Base-by-base conservation (phyloP, 2,797 vertebrate species). In the Lepilemur septentrionalis region DNA sequence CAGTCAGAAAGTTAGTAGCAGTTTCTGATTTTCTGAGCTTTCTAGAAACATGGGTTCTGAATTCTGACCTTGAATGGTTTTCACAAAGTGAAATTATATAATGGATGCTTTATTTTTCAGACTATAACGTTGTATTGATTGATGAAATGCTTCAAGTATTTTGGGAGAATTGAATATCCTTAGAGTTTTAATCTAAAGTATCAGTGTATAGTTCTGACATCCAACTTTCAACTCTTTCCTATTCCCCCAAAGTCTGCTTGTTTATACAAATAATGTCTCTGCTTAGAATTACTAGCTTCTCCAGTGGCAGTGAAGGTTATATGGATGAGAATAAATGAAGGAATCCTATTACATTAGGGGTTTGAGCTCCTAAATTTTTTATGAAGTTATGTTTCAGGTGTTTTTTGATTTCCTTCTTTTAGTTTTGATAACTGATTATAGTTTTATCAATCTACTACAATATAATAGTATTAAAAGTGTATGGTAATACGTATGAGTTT, bases 101-200 rank as follows among this genome's bases (percentile, higher is more conserved):
- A 67, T 79, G 17, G 41, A 55, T 82, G 5, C 32, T 93, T 83
- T 95, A 48, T 20, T 80, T 91, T 70, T 94, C 52, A 75, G 50
- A 93, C 85, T 81, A 61, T 18, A 83, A 84, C 80, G 35, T 46
- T 96, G 12, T 89, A 48, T 9, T 83, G 25, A 86, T 89, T 83
- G 78, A 55, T 72, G 76, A 94, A 89, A 84, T 91, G 17, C n/a
- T 87, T 85, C 22, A 65, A 43, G 46, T 76, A 83, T 86, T 94
- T 65, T 80, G 41, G 69, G 79, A 78, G 95, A 86, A 89, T n/a
- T 65, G 52, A 97, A 91, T 17, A 9, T 78, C 13, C 32, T 78
- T 35, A 89, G 61, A 17, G 7, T 83, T 94, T 95, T 95, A 86
- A 86, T 94, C 46, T 65, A 72, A 92, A 96, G 72, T 94, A 89